Evolutionary conservation across 2,888 invertebrate genomes (phyloP).

Genomic region (Ornithoptera priamus): DNA sequence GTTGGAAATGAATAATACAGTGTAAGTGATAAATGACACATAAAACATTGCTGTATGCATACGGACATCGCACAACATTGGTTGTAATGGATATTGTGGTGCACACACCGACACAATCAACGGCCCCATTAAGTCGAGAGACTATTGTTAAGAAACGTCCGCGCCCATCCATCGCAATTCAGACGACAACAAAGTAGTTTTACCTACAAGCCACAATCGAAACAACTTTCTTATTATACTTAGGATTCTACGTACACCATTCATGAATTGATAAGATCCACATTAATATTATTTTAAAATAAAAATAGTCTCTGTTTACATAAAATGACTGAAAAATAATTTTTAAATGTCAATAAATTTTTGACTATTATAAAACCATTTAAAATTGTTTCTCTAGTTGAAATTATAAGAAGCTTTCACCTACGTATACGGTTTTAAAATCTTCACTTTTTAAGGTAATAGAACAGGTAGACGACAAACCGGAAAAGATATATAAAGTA

Average conservation of each 20-base stretch:
- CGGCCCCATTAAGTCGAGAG: slow-evolving; percentile 73
- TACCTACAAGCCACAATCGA: slow-evolving; percentile 14
- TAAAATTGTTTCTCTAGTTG: too few species aligned
- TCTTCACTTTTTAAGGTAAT: too few species aligned
- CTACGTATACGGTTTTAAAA: too few species aligned
- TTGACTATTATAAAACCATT: too few species aligned
- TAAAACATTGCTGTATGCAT: slow-evolving; percentile 1
- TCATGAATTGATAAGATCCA: not conserved
- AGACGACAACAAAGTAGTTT: slow-evolving; percentile 56
- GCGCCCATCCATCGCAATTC: slow-evolving; percentile 70
- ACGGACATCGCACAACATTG: slow-evolving; percentile 25
- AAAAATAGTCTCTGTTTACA: not conserved
- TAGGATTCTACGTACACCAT: slow-evolving; percentile 14
- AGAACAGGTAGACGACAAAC: too few species aligned
- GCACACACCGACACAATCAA: slow-evolving; percentile 69
- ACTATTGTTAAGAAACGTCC: slow-evolving; percentile 72
- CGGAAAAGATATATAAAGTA: too few species aligned
- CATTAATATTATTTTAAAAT: not conserved
- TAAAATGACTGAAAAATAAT: not conserved
- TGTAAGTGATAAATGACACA: slow-evolving; percentile 12
- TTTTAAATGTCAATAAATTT: too few species aligned
- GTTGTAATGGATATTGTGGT: slow-evolving; percentile 50
- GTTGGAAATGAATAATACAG: slow-evolving; percentile 1
- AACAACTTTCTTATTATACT: slow-evolving; percentile 20
- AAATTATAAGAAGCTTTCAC: too few species aligned